Percentiles rank a stretch among this genome's conserved stretches.
Conservation (phyloP, 2,888 invertebrate genomes). For the Orchesellides sinensis region DNA sequence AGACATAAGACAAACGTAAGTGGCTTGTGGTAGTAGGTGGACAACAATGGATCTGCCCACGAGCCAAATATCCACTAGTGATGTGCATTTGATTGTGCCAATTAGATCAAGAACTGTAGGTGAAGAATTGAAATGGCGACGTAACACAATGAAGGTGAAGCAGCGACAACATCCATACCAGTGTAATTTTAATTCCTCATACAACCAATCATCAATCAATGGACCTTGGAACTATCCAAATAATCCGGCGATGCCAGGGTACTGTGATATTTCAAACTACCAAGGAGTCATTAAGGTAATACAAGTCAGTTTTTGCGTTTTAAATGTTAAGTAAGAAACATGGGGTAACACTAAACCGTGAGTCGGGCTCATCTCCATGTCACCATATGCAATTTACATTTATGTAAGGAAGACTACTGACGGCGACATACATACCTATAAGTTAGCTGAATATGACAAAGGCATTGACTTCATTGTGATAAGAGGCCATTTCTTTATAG, state of each 20-base stretch:
- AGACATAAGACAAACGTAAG: slow-evolving; percentile 2
- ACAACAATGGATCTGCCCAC: slow-evolving; percentile 54
- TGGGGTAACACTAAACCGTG: no score
- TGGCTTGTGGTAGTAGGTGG: slow-evolving; percentile 31
- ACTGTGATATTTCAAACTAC: no score
- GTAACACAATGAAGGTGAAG: neutral
- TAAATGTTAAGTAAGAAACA: no score
- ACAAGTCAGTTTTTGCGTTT: no score
- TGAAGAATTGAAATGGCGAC: slow-evolving; percentile 9
- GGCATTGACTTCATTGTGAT: no score
- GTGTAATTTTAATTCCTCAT: neutral
- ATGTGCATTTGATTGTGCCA: neutral
- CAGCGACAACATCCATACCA: neutral
- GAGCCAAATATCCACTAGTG: neutral
- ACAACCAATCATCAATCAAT: neutral
- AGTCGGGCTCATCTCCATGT: no score
- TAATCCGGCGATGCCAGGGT: neutral
- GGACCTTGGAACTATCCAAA: neutral
- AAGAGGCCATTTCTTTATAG: no score
- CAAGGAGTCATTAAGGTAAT: no score
- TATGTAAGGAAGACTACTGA: no score
- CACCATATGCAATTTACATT: no score
- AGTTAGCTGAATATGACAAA: no score
- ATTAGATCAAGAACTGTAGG: slow-evolving; percentile 23
- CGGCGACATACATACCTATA: no score